These are phyloP conservation scores for Discoglossus pictus DNA, from an alignment of 2,797 vertebrate species.

Conservation along the genomic window DNA sequence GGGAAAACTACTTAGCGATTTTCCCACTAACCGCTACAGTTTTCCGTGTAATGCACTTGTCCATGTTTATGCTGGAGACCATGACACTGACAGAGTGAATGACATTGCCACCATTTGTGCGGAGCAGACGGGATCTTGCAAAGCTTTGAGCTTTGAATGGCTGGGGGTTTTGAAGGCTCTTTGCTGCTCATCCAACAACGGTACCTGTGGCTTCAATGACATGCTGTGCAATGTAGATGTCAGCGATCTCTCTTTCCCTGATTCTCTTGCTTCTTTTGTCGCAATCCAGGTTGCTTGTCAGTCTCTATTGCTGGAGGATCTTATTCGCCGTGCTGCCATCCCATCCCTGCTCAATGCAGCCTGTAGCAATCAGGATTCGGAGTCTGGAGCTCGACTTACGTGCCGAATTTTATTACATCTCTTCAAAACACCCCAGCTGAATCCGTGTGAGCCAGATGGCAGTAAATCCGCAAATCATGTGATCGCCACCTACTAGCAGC, in stretches of 20 bases:
- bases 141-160: constrained; percentile 95
- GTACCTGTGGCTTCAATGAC: constrained; percentile 98
- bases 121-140: constrained; percentile 95
- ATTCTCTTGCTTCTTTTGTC: constrained; percentile 96
- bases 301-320: constrained; percentile 93
- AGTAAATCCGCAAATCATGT: constrained; percentile 94
- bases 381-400: constrained; percentile 94
- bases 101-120: constrained; percentile 98
- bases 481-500: constrained; percentile 96
- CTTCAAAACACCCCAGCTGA: constrained; percentile 96
- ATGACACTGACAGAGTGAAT: constrained; percentile 97
- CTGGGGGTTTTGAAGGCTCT: constrained; percentile 96
- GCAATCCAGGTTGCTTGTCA: constrained; percentile 98
- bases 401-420: constrained; percentile 96
- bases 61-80: constrained; percentile 95
- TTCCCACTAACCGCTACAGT: constrained; percentile 96
- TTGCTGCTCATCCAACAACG: constrained; percentile 98
- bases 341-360: constrained; percentile 98
- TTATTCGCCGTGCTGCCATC: constrained; percentile 97
- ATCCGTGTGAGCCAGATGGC: constrained; percentile 92
- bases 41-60: constrained; percentile 98
- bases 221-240: constrained; percentile 97
- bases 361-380: constrained; percentile 97
- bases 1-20: constrained; percentile 96
- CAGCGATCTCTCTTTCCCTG: constrained; percentile 96